phyloP scores from a whole-genome alignment of 2,113 vertebrate species.

The Chamaea fasciata region DNA sequence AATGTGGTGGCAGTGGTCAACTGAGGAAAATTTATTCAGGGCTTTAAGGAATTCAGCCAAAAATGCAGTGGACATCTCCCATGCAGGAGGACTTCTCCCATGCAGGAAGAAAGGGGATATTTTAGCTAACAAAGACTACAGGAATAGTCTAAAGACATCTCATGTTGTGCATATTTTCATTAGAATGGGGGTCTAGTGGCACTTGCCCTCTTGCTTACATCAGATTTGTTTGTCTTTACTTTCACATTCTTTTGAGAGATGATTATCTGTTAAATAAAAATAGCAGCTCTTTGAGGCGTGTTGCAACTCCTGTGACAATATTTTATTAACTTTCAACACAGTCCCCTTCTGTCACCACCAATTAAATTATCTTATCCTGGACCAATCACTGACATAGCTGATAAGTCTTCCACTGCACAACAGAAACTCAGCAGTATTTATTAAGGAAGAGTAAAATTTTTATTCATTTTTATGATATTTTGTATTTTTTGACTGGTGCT shows the following conservation, averaged over 20 bases:
- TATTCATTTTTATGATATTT: not conserved
- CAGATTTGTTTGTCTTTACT: not conserved
- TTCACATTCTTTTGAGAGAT: not conserved
- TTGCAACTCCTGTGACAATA: not conserved
- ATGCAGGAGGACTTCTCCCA: not conserved
- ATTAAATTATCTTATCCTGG: not conserved
- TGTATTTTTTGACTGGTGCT: not conserved
- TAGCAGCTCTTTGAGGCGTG: not conserved
- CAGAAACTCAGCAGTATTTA: not conserved
- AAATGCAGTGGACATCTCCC: not conserved
- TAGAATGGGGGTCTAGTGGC: not conserved
- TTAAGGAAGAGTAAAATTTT: not conserved
- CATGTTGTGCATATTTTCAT: not conserved
- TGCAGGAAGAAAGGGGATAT: not conserved
- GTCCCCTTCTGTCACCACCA: not conserved
- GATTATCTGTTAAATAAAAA: not conserved
- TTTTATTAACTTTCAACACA: not conserved
- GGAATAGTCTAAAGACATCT: not conserved
- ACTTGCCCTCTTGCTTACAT: not conserved
- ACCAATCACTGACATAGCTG: not conserved
- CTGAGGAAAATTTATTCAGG: not conserved
- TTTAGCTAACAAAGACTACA: not conserved
- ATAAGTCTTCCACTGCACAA: not conserved
- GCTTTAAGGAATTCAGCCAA: not conserved
- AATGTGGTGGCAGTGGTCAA: not conserved